Conservation (phyloP, 35 echinoderm and acorn worm genomes). For the Heliocidaris erythrogramma region DNA sequence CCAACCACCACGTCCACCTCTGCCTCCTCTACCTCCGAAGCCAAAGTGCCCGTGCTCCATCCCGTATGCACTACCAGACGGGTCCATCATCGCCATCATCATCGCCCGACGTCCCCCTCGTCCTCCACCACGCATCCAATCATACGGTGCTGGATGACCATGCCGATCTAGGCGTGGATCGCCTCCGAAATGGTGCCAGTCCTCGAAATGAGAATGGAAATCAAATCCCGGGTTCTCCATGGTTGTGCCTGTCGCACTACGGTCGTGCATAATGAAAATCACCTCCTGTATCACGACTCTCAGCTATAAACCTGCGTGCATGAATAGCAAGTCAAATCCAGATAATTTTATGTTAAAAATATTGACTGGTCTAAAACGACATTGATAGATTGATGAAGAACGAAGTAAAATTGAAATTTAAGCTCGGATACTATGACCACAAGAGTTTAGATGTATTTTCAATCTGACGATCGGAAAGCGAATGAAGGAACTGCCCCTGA, state of each 20-base stretch:
- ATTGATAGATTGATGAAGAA: not conserved
- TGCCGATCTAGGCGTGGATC: no score
- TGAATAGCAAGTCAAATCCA: not conserved
- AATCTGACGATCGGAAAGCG: not conserved
- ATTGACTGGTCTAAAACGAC: not conserved
- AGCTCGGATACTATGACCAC: not conserved
- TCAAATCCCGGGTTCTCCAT: not conserved
- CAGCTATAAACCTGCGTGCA: no score
- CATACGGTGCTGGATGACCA: not conserved
- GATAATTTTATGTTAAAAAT: not conserved
- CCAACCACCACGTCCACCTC: not conserved
- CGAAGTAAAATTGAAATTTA: not conserved
- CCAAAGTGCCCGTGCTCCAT: not conserved
- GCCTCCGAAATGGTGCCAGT: not conserved
- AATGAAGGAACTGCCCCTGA: not conserved
- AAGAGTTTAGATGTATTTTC: not conserved
- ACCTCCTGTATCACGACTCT: not conserved
- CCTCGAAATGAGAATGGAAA: not conserved
- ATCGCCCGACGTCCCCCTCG: not conserved
- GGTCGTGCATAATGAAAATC: not conserved
- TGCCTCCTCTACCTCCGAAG: not conserved
- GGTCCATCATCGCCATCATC: not conserved
- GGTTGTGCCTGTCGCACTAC: not conserved
- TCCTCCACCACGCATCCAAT: not conserved
- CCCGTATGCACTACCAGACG: not conserved